Evolutionary conservation across 2,888 invertebrate genomes (phyloP), one percentile per base, ranked within the genome.

Genomic region (Chymomyza procnemis): DNA sequence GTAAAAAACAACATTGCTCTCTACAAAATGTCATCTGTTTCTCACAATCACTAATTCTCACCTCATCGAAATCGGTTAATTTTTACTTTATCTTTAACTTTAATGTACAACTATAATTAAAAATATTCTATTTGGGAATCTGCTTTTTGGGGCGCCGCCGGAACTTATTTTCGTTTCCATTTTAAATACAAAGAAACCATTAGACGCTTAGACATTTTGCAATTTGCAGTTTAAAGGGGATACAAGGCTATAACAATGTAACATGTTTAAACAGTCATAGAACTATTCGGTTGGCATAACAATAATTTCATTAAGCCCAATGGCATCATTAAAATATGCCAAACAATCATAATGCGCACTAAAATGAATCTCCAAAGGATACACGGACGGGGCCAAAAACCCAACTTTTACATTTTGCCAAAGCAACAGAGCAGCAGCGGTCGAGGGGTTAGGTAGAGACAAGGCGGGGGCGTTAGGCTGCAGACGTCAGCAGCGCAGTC

Each of bases 301-400:
- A 78, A 86, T 84, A 84, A 84, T 84, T 84, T 86, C 84, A 84
- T 84, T 86, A 86, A 78, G 80, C 86, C 86, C 85, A 84, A 86
- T 81, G 85, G 84, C 82, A 84, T 82, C 82, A 86, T 84, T 86
- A 86, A 86, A 84, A 82, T 84, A 84, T 80, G 75, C 80, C 80
- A 71, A 76, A 84, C 81, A 84, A 85, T 80, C 85, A 83, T 85
- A 84, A 77, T 78, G 83, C 68, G 71, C 76, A 73, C 54, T 47
- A 67, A 69, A 66, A 67, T 46, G 19, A 66, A 56, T 55, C 73
- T 61, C 72, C 63, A 74, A 66, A 67, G 64, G 59, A 59, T 66
- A 64, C 64, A 70, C 47, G 54, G 64, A n/a, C 52, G 41, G 54
- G 62, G 62, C 22, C 18, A 56, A 62, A 67, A 68, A n/a, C n/a